Evolutionary conservation across 2,888 invertebrate genomes (phyloP), one percentile per base, ranked within the genome.

Genomic region (Aplocera efformata): DNA sequence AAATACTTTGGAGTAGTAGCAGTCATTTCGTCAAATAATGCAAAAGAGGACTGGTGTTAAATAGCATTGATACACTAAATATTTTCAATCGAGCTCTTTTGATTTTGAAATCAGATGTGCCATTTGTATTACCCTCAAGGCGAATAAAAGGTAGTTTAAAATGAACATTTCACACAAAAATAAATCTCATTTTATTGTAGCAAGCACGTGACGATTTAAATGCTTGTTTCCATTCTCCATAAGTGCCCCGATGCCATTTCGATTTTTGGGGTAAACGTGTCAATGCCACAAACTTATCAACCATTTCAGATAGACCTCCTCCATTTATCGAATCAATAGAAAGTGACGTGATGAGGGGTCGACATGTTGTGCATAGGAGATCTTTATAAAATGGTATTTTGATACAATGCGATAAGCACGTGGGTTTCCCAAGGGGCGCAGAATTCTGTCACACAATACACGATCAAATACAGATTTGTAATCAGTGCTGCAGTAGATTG

Each of bases 251-350:
- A 52, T 59, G 49, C 45, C 55, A 67, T 63, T 67, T 58, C 53
- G 48, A 57, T 57, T 68, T 76, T 72, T 67, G 67, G 79, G 76
- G 76, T 72, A 74, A 80, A 74, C 59, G 53, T 60, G 63, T 62
- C 66, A 70, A 69, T 73, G 63, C 63, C 60, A 57, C 47, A 41
- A 52, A 58, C 47, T 45, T 45, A 40, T 44, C 36, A 29, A 43
- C 76, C 69, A 65, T 22, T 22, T n/a, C 62, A 55, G 32, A 24
- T 31, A 50, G 71, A 61, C n/a, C 67, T 58, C 17, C 52, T 41
- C 10, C 40, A 22, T 49, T 32, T 37, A 27, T 10, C 25, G 24
- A 7, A 7, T 26, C 13, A 32, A 8, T 10, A 33, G 7, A 38
- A 38, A 35, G 5, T 1, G 13, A 9, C 17, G 7, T 21, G 9